phyloP scores from a whole-genome alignment of 2,113 vertebrate species.

The Chinchilla lanigera region DNA sequence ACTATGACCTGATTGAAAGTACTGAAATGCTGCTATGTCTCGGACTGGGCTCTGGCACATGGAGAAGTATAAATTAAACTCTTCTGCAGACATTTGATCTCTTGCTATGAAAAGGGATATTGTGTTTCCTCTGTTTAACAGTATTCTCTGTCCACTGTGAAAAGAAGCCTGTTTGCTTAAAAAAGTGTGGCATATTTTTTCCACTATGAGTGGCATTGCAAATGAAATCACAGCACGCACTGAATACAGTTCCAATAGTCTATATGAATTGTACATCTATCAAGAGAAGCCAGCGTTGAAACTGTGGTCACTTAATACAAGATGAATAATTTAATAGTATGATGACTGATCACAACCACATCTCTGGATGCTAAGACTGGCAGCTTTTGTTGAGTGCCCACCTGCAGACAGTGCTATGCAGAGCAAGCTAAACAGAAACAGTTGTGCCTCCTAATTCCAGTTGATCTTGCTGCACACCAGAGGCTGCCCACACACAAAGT shows the following conservation, averaged over 20 bases:
- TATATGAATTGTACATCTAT: conserved; percentile 78
- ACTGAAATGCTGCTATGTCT: conserved; percentile 85
- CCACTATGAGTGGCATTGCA: conserved; percentile 82
- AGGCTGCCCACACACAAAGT: conserved; percentile 23
- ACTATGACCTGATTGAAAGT: conserved; percentile 86
- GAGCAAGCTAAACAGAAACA: conserved; percentile 43
- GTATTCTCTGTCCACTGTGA: conserved; percentile 86
- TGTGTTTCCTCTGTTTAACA: conserved; percentile 87
- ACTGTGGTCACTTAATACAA: conserved; percentile 50
- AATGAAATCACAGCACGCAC: conserved; percentile 80
- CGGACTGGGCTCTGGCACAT: conserved; percentile 85
- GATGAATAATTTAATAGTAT: conserved; percentile 58
- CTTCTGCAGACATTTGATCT: conserved; percentile 89
- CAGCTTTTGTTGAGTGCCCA: conserved; percentile 24
- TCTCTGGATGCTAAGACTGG: conserved; percentile 18
- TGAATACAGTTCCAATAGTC: conserved; percentile 63
- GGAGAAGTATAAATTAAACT: conserved; percentile 87
- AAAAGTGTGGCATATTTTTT: conserved; percentile 84
- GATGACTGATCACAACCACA: conserved; percentile 58
- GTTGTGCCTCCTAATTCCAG: conserved; percentile 2
- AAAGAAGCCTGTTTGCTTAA: conserved; percentile 86
- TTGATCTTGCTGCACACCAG: neutral
- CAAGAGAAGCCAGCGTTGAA: conserved; percentile 76
- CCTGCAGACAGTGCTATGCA: conserved; percentile 35
- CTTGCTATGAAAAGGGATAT: conserved; percentile 88